phyloP scores from a whole-genome alignment of 2,113 vertebrate species.

The Platanista minor region DNA sequence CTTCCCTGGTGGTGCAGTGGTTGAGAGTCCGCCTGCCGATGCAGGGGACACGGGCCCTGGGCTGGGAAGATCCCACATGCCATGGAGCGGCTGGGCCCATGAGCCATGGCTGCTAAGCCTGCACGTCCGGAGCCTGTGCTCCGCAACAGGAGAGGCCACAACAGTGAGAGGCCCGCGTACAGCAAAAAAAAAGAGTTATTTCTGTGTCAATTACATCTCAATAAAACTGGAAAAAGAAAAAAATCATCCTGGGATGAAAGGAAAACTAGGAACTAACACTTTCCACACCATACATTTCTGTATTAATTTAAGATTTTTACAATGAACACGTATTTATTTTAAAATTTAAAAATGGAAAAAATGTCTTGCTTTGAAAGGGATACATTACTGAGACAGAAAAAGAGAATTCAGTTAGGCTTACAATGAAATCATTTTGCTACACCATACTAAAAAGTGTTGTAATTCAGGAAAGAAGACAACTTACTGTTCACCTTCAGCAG shows the following conservation, averaged over 20 bases:
- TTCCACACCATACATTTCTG: background rate
- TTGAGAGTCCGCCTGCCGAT: too few relatives aligned
- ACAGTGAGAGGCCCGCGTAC: too few relatives aligned
- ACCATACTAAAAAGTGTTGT: background rate
- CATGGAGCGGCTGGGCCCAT: too few relatives aligned
- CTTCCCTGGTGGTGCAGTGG: too few relatives aligned
- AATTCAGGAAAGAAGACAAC: constrained; percentile 73
- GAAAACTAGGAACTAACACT: background rate
- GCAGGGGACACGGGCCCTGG: too few relatives aligned
- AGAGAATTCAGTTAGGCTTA: background rate
- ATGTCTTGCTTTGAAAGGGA: constrained; percentile 14
- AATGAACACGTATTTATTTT: background rate
- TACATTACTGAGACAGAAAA: background rate
- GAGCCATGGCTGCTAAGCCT: too few relatives aligned
- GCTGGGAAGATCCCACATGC: too few relatives aligned
- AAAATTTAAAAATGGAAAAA: background rate
- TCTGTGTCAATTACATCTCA: background rate
- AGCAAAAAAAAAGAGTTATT: background rate
- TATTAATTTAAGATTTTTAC: background rate
- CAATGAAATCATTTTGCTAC: background rate
- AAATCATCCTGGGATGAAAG: background rate
- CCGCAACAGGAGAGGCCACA: too few relatives aligned
- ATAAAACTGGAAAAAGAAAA: background rate
- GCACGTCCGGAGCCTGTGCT: too few relatives aligned
- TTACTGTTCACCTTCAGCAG: constrained; percentile 92